A percentile compares a stretch with the other conserved stretches of the same genome.
phyloP scores from a whole-genome alignment of 2,797 vertebrate species.

The Phrynocephalus vlangalii region DNA sequence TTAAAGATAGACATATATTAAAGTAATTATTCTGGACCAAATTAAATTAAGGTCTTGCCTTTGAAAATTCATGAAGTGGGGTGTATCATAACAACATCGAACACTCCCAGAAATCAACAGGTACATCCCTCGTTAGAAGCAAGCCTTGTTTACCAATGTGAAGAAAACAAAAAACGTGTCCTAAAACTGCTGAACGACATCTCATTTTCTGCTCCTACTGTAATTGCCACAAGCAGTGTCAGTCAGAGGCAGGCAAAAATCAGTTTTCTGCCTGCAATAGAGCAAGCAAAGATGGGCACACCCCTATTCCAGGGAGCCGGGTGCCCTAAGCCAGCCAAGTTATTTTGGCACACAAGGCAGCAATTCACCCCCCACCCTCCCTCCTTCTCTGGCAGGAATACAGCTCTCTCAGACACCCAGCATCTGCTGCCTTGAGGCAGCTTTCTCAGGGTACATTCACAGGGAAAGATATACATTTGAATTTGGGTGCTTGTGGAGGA shows the following conservation, averaged over 20 bases:
- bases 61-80: neutral
- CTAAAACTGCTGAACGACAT: neutral
- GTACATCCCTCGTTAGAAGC: neutral
- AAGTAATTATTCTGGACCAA: neutral
- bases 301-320: neutral
- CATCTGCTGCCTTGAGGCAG: too few relatives aligned
- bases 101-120: too few relatives aligned
- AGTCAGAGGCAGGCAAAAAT: neutral
- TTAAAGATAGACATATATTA: neutral
- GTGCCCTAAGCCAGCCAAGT: neutral
- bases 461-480: too few relatives aligned
- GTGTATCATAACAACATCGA: too few relatives aligned
- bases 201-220: neutral
- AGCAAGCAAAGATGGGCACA: neutral
- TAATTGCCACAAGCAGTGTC: neutral
- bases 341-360: neutral
- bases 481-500: too few relatives aligned
- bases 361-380: neutral
- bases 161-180: neutral
- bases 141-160: neutral
- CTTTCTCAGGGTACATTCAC: too few relatives aligned
- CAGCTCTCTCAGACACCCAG: too few relatives aligned
- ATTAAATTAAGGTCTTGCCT: neutral
- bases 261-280: neutral
- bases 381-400: neutral